Conservation (phyloP, 2,797 vertebrate species). For the Tenualosa ilisha region DNA sequence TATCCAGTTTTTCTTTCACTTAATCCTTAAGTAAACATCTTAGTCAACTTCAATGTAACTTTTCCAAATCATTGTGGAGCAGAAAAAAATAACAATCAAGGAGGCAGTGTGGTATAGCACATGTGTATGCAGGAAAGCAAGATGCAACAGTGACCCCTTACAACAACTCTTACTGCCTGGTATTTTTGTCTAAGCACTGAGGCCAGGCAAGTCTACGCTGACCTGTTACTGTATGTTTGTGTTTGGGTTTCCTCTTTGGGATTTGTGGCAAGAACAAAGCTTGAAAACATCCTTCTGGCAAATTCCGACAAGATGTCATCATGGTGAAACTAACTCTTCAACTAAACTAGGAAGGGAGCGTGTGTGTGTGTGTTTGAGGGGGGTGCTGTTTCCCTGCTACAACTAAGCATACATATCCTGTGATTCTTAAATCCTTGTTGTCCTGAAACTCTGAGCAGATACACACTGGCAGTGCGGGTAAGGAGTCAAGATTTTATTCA, state of each 20-base stretch:
- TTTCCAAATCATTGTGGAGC: neutral
- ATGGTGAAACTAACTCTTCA: neutral
- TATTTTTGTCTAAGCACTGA: neutral
- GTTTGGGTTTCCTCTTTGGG: neutral
- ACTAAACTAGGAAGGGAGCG: neutral
- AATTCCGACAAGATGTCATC: neutral
- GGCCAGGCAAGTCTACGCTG: neutral
- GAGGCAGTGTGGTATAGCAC: neutral
- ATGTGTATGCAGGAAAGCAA: neutral
- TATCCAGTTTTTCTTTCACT: neutral
- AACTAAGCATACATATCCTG: neutral
- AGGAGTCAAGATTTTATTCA: neutral
- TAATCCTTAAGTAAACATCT: neutral
- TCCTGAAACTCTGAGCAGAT: neutral
- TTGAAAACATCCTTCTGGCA: slow-evolving; percentile 21
- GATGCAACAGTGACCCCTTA: neutral
- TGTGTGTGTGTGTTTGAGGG: too few relatives aligned
- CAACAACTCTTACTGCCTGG: neutral
- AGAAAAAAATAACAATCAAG: neutral
- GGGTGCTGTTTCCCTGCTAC: neutral
- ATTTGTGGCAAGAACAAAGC: neutral
- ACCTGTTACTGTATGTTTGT: neutral
- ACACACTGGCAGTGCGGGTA: neutral
- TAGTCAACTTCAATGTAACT: neutral
- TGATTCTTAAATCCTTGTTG: neutral